Percentiles rank a stretch among this genome's conserved stretches.
phyloP scores from a whole-genome alignment of 2,888 invertebrate species.

The Chrysodeixis includens region DNA sequence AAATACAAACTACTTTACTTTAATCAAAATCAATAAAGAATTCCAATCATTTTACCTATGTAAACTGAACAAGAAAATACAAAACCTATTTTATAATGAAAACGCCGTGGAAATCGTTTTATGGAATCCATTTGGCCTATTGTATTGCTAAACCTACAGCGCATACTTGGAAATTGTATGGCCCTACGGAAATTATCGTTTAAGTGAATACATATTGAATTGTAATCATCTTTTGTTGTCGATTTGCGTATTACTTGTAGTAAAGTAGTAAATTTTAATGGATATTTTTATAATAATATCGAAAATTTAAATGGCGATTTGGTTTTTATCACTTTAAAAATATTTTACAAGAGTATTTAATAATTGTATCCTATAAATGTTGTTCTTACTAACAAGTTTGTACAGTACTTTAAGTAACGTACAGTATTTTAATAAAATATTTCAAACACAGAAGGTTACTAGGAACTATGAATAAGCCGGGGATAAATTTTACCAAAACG shows the following conservation, averaged over 20 bases:
- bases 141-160: conserved; percentile 23
- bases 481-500: too few relatives aligned
- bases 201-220: conserved; percentile 39
- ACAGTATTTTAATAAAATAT: too few relatives aligned
- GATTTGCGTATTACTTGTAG: conserved; percentile 1
- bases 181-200: conserved; percentile 28
- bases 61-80: conserved; percentile 10
- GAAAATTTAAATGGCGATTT: too few relatives aligned
- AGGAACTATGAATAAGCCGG: too few relatives aligned
- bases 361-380: too few relatives aligned
- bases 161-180: conserved; percentile 42
- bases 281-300: too few relatives aligned
- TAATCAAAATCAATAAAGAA: not conserved
- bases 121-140: conserved; percentile 39
- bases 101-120: conserved; percentile 31
- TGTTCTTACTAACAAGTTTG: too few relatives aligned
- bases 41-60: not conserved
- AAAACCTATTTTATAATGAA: conserved; percentile 24
- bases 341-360: too few relatives aligned
- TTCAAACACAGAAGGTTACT: too few relatives aligned
- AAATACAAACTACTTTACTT: not conserved
- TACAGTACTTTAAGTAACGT: too few relatives aligned
- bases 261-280: too few relatives aligned
- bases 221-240: conserved; percentile 25
- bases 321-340: too few relatives aligned